phyloP scores from a whole-genome alignment of 2,888 invertebrate species.

The Calephelis perditalis region DNA sequence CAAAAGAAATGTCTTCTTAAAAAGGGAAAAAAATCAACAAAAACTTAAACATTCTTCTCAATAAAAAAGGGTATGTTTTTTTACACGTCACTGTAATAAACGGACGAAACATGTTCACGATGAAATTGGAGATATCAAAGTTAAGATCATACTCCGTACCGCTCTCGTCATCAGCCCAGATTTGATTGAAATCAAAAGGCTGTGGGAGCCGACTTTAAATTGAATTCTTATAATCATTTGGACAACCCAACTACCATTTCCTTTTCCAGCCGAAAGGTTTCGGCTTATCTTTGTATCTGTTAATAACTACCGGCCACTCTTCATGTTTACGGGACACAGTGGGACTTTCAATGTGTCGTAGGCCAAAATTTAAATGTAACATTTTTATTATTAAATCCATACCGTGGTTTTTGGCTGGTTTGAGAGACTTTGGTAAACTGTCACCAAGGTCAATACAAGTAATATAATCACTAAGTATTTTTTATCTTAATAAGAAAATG shows the following conservation, averaged over 20 bases:
- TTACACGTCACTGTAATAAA: too few species aligned
- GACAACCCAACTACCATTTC: slow-evolving; percentile 11
- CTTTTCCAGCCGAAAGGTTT: slow-evolving; percentile 5
- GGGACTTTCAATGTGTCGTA: neutral
- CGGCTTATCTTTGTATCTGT: slow-evolving; percentile 4
- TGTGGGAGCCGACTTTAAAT: slow-evolving; percentile 5
- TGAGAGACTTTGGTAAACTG: too few species aligned
- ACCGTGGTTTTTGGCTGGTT: too few species aligned
- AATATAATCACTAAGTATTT: too few species aligned
- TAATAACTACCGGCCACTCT: slow-evolving; percentile 1
- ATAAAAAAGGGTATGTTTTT: too few species aligned
- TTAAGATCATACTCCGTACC: slow-evolving; percentile 3
- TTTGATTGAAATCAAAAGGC: slow-evolving; percentile 13
- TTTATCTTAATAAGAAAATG: too few species aligned
- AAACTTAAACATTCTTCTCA: too few species aligned
- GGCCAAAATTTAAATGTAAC: neutral
- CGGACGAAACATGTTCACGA: neutral
- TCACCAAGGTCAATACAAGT: too few species aligned
- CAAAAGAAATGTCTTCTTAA: too few species aligned
- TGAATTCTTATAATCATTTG: slow-evolving; percentile 11
- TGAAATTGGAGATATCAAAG: slow-evolving; percentile 6
- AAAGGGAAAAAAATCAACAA: too few species aligned
- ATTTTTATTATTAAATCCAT: too few species aligned
- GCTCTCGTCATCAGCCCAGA: neutral
- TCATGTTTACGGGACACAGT: neutral